Conservation (phyloP, 2,797 vertebrate species). For the Sebastolobus alascanus region DNA sequence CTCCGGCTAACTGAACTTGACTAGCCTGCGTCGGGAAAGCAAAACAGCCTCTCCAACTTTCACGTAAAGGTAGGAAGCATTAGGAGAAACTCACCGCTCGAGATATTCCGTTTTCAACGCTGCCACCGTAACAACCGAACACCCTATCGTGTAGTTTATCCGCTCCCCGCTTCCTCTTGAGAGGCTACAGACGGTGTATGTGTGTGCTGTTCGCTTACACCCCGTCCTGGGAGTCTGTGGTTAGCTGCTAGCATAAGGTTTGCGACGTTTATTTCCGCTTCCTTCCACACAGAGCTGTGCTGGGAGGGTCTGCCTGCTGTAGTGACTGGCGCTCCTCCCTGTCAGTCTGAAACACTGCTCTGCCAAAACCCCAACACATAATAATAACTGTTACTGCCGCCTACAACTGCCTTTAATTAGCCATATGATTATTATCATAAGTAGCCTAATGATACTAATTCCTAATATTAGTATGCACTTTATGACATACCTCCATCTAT, state of each 20-base stretch:
- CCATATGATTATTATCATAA: neutral
- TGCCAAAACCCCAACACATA: neutral
- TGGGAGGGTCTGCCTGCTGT: conserved; percentile 50
- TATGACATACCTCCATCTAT: neutral
- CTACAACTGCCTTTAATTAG: neutral
- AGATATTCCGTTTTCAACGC: conserved; percentile 51
- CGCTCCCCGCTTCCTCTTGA: conserved; percentile 64
- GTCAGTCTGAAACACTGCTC: conserved; percentile 25
- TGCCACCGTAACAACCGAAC: conserved; percentile 37
- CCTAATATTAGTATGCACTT: neutral
- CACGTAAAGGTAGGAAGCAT: neutral
- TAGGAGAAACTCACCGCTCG: conserved; percentile 68
- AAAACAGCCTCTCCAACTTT: conserved; percentile 54
- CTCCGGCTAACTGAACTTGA: conserved; percentile 53
- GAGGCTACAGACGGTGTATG: conserved; percentile 51
- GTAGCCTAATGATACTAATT: neutral
- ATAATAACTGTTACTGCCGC: neutral
- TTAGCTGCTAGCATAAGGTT: conserved; percentile 71
- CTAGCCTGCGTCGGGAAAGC: conserved; percentile 63
- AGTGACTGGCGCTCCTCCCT: conserved; percentile 65
- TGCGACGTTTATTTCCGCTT: conserved; percentile 84
- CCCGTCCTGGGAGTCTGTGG: conserved; percentile 58
- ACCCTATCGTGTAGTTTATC: conserved; percentile 35
- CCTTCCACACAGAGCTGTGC: conserved; percentile 59
- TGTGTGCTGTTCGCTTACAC: conserved; percentile 55